These are phyloP conservation scores for Cephus nigrinus DNA, from an alignment of 2,888 invertebrate genomes.

Conservation along the genomic window DNA sequence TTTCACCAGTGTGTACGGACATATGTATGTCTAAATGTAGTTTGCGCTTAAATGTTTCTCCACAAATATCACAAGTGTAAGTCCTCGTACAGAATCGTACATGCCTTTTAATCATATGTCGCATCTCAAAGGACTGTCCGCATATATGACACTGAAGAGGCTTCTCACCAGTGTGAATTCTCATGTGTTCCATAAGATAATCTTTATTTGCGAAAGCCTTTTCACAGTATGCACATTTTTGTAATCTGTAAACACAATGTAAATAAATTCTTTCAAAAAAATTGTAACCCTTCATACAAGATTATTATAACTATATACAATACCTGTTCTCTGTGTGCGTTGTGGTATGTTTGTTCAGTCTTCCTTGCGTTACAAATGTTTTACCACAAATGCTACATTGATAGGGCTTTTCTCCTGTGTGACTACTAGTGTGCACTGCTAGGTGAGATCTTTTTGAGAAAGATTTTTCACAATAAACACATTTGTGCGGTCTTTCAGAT, in stretches of 20 bases:
- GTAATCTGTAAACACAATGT: constrained; percentile 1
- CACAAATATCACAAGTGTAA: constrained; percentile 11
- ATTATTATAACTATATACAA: neutral
- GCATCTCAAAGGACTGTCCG: constrained; percentile 13
- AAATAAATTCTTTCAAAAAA: neutral
- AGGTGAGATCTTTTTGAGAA: constrained; percentile 13
- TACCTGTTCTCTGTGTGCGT: constrained; percentile 1
- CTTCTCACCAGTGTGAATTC: constrained; percentile 14
- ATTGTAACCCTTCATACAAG: neutral
- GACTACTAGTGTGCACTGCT: constrained; percentile 13
- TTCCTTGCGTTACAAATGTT: constrained; percentile 12
- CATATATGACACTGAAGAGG: constrained; percentile 15
- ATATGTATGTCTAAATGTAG: constrained; percentile 12
- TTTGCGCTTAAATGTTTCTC: constrained; percentile 7
- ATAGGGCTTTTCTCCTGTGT: constrained; percentile 13
- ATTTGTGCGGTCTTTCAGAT: constrained; percentile 10
- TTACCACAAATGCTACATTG: constrained; percentile 14
- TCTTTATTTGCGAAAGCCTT: constrained; percentile 14
- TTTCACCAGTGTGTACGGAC: constrained; percentile 13
- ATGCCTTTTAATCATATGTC: constrained; percentile 15
- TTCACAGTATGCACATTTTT: constrained; percentile 10
- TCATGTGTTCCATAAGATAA: constrained; percentile 11
- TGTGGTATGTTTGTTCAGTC: constrained; percentile 12
- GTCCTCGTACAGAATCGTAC: constrained; percentile 14
- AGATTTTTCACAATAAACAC: constrained; percentile 10